These are phyloP conservation scores for Choristoneura fumiferana DNA, from an alignment of 1,140 invertebrate genomes.

Conservation along the genomic window DNA sequence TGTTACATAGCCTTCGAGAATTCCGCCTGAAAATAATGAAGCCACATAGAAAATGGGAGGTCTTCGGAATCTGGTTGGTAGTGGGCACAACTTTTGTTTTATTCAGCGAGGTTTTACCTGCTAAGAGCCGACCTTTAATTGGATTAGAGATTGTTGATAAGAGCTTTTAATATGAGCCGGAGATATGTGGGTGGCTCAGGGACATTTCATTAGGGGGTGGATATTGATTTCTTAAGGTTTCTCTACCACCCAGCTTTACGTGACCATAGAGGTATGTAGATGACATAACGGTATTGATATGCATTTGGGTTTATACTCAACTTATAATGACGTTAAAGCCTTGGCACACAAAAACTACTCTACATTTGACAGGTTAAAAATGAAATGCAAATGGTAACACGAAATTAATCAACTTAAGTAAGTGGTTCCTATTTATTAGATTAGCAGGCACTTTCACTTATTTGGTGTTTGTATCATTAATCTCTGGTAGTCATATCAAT, in stretches of 20 bases:
- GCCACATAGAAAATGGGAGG: neutral
- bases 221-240: constrained; percentile 45
- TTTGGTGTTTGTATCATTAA: constrained; percentile 17
- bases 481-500: constrained; percentile 11
- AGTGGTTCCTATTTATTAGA: constrained; percentile 17
- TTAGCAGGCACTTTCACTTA: constrained; percentile 15
- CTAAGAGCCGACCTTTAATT: constrained; percentile 61
- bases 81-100: constrained; percentile 55
- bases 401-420: constrained; percentile 16
- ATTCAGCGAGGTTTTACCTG: constrained; percentile 53
- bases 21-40: neutral
- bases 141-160: constrained; percentile 70
- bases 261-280: too few relatives aligned
- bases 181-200: constrained; percentile 30
- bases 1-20: neutral
- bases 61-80: neutral
- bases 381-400: neutral
- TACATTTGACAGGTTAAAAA: constrained; percentile 9
- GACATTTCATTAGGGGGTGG: constrained; percentile 53
- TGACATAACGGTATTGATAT: too few relatives aligned
- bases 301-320: neutral
- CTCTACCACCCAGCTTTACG: neutral
- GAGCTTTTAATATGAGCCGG: constrained; percentile 51
- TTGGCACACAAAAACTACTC: too few relatives aligned
- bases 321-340: too few relatives aligned